phyloP scores from a whole-genome alignment of 1,140 invertebrate species.

The Caenorhabditis elegans region WBcel235 BX284604.4:2327501-2328000 shows the following conservation, averaged over 20 bases:
- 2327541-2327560: background rate
- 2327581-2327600: background rate
- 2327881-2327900: constrained; percentile 5
- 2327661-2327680: background rate
- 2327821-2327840: background rate
- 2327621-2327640: constrained; percentile 10
- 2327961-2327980: background rate
- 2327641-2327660: background rate
- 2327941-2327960: background rate
- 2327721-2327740: background rate
- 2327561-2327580: background rate
- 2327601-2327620: background rate
- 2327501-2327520: no score
- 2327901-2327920: background rate
- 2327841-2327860: background rate
- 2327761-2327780: constrained; percentile 14
- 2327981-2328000: background rate
- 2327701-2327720: background rate
- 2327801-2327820: constrained; percentile 27
- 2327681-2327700: background rate
- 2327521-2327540: no score
- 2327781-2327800: constrained; percentile 36
- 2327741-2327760: background rate
- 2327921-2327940: background rate
- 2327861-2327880: background rate